Evolutionary conservation across 2,797 vertebrate genomes (phyloP), one percentile per base, ranked within the genome.

Genomic region (Gobionotothen gibberifrons): DNA sequence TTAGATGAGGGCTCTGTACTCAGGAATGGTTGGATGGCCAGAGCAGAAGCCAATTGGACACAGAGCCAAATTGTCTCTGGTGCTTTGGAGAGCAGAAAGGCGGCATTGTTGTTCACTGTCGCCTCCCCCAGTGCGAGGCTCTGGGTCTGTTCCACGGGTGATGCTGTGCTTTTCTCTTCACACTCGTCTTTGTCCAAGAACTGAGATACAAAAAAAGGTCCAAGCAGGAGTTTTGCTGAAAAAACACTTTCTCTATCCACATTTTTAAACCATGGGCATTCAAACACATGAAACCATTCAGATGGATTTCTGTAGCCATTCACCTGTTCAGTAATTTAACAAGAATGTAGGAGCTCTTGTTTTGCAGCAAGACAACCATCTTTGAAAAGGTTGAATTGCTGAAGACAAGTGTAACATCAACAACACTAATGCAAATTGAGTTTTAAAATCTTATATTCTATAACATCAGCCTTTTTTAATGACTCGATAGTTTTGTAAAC

Each of bases 21-120:
- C 47, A 6, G 61, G 76, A 77, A 73, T 69, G 76, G 85, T 82
- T 80, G 80, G 84, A 79, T 74, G 80, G 69, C 53, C 63, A 15
- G 65, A 78, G 73, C 61, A 79, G 44, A 74, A 77, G 86, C 82
- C 90, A 90, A 86, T 72, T 69, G 80, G 74, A 83, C 77, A 58
- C 21, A n/a, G 78, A 85, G 82, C 84, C 85, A 86, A 85, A 82
- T 78, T 87, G 79, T 85, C 74, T 70, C 74, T 49, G 64, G 68
- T 72, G 85, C 73, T 87, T 81, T 80, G 26, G 60, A 86, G 62
- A 75, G 74, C 26, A 81, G 63, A 91, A 88, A 87, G 72, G 70
- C 63, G 12, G 61, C 66, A 82, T 87, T 89, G 85, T 90, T 85
- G 85, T 78, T 83, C 75, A 22, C 62, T 79, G 66, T 74, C 5